A percentile compares a stretch with the other conserved stretches of the same genome.
These are phyloP conservation scores for Medauroidea extradentata DNA, from an alignment of 1,140 invertebrate species.

Conservation along the genomic window DNA sequence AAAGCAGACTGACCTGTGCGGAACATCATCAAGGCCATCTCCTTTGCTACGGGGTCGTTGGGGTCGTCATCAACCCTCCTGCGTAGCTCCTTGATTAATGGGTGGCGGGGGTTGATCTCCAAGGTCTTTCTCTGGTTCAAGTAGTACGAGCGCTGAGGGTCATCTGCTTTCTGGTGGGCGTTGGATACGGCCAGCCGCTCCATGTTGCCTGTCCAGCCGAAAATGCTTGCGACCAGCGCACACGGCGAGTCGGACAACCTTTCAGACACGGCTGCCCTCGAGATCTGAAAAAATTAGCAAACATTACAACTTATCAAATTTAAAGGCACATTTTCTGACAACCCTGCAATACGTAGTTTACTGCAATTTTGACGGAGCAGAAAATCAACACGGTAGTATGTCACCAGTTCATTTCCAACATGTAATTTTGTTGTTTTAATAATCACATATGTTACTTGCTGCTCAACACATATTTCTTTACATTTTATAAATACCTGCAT, in stretches of 20 bases:
- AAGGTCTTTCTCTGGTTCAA: conserved; percentile 95
- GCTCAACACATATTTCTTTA: too few species aligned
- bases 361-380: too few species aligned
- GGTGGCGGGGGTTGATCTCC: conserved; percentile 97
- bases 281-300: too few species aligned
- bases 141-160: conserved; percentile 88
- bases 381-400: too few species aligned
- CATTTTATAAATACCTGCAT: too few species aligned
- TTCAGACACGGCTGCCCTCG: conserved; percentile 84
- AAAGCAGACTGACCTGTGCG: conserved; percentile 53
- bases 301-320: too few species aligned
- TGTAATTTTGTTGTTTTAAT: too few species aligned
- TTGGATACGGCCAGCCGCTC: conserved; percentile 93
- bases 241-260: conserved; percentile 90
- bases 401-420: too few species aligned
- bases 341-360: too few species aligned
- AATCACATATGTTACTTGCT: too few species aligned
- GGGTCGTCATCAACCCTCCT: conserved; percentile 74
- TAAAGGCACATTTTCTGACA: too few species aligned
- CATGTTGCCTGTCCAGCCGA: conserved; percentile 99
- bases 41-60: conserved; percentile 74
- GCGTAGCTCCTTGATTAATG: conserved; percentile 87
- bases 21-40: conserved; percentile 90
- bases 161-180: conserved; percentile 94
- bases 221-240: conserved; percentile 93